These are phyloP conservation scores for Pantala flavescens DNA, from an alignment of 1,140 invertebrate species.

Conservation along the genomic window DNA sequence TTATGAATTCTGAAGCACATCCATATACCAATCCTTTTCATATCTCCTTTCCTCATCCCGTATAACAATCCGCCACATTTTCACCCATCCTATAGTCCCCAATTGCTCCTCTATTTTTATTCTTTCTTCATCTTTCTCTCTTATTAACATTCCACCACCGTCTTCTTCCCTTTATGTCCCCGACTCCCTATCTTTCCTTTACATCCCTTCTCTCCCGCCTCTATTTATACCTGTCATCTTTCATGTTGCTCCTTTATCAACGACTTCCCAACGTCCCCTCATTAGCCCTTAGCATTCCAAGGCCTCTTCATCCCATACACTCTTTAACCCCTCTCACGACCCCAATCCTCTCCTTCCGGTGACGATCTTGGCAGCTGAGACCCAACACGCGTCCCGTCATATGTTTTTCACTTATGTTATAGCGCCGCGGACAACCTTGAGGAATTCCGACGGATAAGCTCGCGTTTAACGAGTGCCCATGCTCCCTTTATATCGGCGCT, in stretches of 20 bases:
- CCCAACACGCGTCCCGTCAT: not conserved
- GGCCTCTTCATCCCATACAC: not conserved
- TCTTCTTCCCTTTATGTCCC: too few species aligned
- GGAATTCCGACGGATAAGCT: not conserved
- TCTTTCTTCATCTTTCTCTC: too few species aligned
- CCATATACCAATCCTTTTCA: too few species aligned
- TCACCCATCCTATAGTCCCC: too few species aligned
- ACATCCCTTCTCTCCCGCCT: not conserved
- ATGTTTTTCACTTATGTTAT: constrained; percentile 8
- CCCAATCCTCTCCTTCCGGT: not conserved
- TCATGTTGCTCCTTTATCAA: not conserved
- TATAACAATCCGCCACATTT: too few species aligned
- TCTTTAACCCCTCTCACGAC: not conserved
- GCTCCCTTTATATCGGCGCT: too few species aligned
- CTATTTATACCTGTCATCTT: constrained; percentile 10
- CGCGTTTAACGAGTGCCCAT: not conserved
- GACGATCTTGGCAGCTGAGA: not conserved
- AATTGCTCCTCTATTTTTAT: too few species aligned
- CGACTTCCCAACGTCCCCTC: not conserved
- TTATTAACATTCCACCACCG: too few species aligned
- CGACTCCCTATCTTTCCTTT: too few species aligned
- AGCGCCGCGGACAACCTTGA: not conserved
- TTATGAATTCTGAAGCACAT: too few species aligned
- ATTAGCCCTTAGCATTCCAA: not conserved
- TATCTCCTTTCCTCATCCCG: too few species aligned